Base-by-base conservation (phyloP, 2,113 vertebrate genomes). In the Chionis minor region DNA sequence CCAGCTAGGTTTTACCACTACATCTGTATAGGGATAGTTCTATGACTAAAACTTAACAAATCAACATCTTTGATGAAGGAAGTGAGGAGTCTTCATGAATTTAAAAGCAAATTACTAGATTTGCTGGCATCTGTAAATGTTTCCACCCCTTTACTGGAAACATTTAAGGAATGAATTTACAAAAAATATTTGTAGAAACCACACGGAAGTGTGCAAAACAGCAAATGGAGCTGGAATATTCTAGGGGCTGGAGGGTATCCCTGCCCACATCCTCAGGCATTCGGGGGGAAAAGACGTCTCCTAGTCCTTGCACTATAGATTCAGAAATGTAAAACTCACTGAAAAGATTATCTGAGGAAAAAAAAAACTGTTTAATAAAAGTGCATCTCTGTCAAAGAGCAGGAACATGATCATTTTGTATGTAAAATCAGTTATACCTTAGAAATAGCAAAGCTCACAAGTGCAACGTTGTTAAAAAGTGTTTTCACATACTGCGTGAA, bases 401-500 rank as follows among this genome's bases (percentile, higher is more conserved):
- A 94, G 54, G 56, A 93, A 62, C 14, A 56, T 3, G 12, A 33
- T n/a, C 40, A 73, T 77, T 72, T 70, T 70, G 73, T 67, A 81
- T 30, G 44, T 38, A 88, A 94, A 91, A 77, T 75, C 86, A 90
- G 54, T 82, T 75, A 65, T 15, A 45, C 70, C 66, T n/a, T 13
- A 28, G 78, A 88, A 91, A 95, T 62, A 73, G 66, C 79, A 92
- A 77, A 80, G 62, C 78, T 73, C 58, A 58, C 40, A 74, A 80
- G 63, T 14, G 51, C 61, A 58, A 30, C 9, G 6, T 63, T 86
- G 90, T 81, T 80, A 66, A 49, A 13, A 81, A 69, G 61, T 96
- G 92, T 95, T 96, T 91, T 87, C 86, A 81, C 81, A 61, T 87
- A 49, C 61, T 18, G 18, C 79, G 91, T 45, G 93, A 91, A 91